Evolutionary conservation across 2,797 vertebrate genomes (phyloP), one percentile per base, ranked within the genome.

Genomic region (Sparidentex hasta): DNA sequence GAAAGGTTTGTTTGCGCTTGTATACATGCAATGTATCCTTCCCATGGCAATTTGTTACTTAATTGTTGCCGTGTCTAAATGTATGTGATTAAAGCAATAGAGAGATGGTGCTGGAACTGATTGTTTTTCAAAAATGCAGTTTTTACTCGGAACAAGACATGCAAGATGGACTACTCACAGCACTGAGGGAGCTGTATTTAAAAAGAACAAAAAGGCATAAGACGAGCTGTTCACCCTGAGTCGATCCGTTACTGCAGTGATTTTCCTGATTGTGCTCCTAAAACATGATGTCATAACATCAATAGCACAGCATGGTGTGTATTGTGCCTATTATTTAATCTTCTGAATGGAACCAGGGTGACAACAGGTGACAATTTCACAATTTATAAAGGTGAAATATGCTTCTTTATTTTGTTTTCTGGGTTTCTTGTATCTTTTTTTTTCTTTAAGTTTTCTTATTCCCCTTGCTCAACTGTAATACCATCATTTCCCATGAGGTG

Each of bases 71-170:
- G 81, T 93, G 90, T 93, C 81, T 80, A 91, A 90, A 90, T 92
- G 86, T 94, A 81, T 90, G 87, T 93, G 92, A 94, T 94, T 93
- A 93, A 94, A 95, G 93, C 92, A 95, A 94, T 94, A 93, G 89
- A 89, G 82, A 84, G 85, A 90, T 83, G 86, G 88, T 91, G 90
- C 91, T 93, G 91, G 81, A 94, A 80, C 68, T 90, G 65, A 87
- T 88, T 84, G 78, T 83, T 81, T 90, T 86, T 69, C 67, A 41
- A 84, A 83, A 82, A 86, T 87, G 70, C 64, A 78, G 68, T 88
- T 90, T 88, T 83, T 79, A 84, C 83, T 81, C 67, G 46, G 81
- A 67, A 68, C 46, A 83, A 56, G 23, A 50, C 1, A n/a, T 87
- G 77, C 50, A 65, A 69, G 76, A 82, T 65, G 58, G 84, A 92